Percentiles rank a stretch among this genome's conserved stretches.
These are phyloP conservation scores for Coronaproctus castanopsis DNA, from an alignment of 2,888 invertebrate genomes.

Conservation along the genomic window DNA sequence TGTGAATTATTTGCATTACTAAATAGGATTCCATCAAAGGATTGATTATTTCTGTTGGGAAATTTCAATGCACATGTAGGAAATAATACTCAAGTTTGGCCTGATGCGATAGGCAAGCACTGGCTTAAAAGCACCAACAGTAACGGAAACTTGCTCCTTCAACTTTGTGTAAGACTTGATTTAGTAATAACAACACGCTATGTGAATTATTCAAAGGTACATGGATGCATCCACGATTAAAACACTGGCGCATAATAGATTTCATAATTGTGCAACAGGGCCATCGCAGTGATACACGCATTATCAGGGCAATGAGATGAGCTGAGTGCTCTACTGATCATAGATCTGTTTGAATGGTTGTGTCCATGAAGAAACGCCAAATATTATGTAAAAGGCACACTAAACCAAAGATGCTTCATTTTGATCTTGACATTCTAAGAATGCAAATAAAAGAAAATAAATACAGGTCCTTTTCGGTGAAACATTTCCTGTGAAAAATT, in stretches of 20 bases:
- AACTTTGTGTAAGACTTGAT: not conserved
- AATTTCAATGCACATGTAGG: too few species aligned
- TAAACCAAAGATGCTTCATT: not conserved
- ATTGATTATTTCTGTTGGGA: too few species aligned
- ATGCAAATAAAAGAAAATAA: not conserved
- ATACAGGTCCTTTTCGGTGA: not conserved
- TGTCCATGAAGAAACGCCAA: not conserved
- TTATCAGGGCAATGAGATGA: not conserved
- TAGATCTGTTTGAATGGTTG: not conserved
- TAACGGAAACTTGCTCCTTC: not conserved
- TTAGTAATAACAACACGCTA: not conserved
- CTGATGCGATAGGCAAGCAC: not conserved
- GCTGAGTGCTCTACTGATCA: not conserved
- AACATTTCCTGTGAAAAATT: not conserved
- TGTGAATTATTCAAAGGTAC: not conserved
- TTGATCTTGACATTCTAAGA: not conserved
- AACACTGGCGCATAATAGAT: not conserved
- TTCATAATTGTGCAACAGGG: not conserved
- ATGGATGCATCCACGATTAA: not conserved
- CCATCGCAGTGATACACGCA: not conserved
- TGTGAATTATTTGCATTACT: not conserved
- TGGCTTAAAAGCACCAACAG: not conserved
- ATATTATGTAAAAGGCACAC: not conserved
- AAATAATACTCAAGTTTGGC: not conserved
- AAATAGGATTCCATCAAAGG: not conserved